Evolutionary conservation across 2,113 vertebrate genomes (phyloP).

Genomic region (Phalacrocorax pelagicus): DNA sequence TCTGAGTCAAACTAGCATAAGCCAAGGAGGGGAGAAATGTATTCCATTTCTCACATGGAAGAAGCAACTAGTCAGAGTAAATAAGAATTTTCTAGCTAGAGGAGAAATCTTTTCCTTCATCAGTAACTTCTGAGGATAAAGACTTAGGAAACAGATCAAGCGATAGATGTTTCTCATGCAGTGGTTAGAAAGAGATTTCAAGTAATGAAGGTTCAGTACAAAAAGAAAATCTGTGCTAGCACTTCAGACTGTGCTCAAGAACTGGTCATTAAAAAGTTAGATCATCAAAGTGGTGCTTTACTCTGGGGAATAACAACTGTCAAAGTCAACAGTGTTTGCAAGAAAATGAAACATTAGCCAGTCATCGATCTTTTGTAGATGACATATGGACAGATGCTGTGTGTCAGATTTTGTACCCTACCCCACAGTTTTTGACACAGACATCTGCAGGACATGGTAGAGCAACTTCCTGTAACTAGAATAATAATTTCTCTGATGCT

Average conservation of each 20-base stretch:
- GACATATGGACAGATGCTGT: neutral
- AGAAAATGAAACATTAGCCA: neutral
- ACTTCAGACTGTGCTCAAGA: neutral
- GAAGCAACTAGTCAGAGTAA: neutral
- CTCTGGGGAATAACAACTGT: neutral
- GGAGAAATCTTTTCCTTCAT: neutral
- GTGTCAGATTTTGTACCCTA: neutral
- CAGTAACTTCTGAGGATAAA: neutral
- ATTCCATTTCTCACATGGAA: neutral
- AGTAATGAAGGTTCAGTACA: neutral
- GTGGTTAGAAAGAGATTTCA: neutral
- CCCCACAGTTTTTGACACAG: neutral
- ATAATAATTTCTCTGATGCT: neutral
- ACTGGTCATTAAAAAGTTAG: neutral
- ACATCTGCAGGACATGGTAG: neutral
- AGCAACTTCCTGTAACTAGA: neutral
- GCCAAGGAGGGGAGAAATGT: neutral
- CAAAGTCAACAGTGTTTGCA: neutral
- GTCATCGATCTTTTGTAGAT: neutral
- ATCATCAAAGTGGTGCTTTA: neutral
- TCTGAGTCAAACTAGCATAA: neutral
- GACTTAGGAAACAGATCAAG: neutral
- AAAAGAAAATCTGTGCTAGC: neutral
- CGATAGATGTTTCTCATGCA: neutral
- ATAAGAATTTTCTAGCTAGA: neutral